phyloP scores from a whole-genome alignment of 2,113 vertebrate genomes.

The Oreochromis tanganicae region DNA sequence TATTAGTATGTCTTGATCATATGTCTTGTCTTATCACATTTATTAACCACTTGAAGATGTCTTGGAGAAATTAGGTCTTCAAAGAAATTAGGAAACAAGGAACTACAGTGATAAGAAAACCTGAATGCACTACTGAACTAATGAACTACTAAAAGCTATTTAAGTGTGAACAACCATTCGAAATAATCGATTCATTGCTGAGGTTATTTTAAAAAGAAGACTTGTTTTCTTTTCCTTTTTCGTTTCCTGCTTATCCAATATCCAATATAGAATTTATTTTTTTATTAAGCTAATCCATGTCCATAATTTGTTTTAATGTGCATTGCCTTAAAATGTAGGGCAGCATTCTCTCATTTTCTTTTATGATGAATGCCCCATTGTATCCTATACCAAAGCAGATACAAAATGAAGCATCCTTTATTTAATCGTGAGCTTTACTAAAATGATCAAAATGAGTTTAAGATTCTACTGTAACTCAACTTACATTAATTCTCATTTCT shows the following conservation, averaged over 20 bases:
- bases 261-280: rapidly evolving
- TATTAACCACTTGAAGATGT: neutral
- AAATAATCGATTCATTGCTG: too few species aligned
- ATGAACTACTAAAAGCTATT: neutral
- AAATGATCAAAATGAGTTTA: neutral
- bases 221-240: too few species aligned
- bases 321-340: neutral
- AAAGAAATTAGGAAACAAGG: neutral
- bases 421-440: neutral
- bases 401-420: neutral
- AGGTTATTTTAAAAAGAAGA: neutral
- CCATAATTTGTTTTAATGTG: neutral
- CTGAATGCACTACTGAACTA: neutral
- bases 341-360: neutral
- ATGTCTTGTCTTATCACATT: too few species aligned
- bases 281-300: neutral
- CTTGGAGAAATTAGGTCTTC: neutral
- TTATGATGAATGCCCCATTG: neutral
- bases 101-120: neutral
- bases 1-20: too few species aligned
- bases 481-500: neutral
- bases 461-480: neutral
- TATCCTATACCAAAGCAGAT: neutral
- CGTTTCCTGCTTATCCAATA: too few species aligned
- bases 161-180: too few species aligned